These are phyloP conservation scores for Forbesichthys papilliferus DNA, from an alignment of 2,113 vertebrate species.

Conservation along the genomic window DNA sequence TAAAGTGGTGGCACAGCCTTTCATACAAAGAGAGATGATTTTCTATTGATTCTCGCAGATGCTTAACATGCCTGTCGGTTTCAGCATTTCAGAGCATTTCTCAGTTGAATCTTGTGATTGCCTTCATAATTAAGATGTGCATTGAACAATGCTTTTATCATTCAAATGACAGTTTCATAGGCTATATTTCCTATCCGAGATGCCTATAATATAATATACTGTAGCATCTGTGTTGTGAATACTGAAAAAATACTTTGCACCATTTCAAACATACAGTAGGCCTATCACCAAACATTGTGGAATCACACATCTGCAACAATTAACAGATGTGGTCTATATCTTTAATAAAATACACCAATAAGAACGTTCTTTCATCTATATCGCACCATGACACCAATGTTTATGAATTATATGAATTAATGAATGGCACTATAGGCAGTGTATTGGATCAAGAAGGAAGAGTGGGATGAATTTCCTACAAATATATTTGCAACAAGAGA, in stretches of 20 bases:
- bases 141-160: slow-evolving; percentile 26
- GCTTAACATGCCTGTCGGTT: slow-evolving; percentile 6
- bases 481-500: not conserved
- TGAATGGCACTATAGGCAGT: not conserved
- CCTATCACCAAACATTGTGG: not conserved
- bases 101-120: slow-evolving; percentile 15
- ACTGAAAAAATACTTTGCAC: slow-evolving; percentile 10
- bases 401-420: not conserved
- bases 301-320: not conserved
- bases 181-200: not conserved
- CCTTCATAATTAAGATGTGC: slow-evolving; percentile 34
- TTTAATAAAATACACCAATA: not conserved
- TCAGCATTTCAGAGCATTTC: slow-evolving; percentile 18
- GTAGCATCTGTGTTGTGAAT: not conserved
- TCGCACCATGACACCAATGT: not conserved
- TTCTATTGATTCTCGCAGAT: slow-evolving; percentile 13
- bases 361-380: not conserved
- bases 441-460: not conserved
- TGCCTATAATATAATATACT: slow-evolving; percentile 8
- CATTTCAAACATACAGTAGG: not conserved
- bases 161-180: slow-evolving; percentile 12
- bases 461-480: not conserved
- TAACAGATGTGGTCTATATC: not conserved
- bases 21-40: slow-evolving; percentile 16
- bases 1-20: not conserved